A percentile compares a stretch with the other conserved stretches of the same genome.
phyloP scores from a whole-genome alignment of 2,888 invertebrate genomes.

The Lobophora halterata region DNA sequence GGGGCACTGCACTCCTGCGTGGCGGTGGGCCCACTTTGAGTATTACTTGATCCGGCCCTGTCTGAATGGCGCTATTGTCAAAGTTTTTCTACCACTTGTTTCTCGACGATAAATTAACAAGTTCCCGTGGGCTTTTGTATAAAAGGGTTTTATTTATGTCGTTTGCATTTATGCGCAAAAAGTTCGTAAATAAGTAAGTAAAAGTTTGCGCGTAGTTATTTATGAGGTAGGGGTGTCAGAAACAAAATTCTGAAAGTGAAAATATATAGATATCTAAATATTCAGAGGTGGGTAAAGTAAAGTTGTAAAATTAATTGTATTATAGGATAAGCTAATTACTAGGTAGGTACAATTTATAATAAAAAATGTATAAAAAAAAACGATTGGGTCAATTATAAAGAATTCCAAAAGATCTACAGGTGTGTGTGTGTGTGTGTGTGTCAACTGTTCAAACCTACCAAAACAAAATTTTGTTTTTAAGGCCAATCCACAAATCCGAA shows the following conservation, averaged over 20 bases:
- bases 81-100: slow-evolving; percentile 44
- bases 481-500: too few species aligned
- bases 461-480: not conserved
- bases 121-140: slow-evolving; percentile 39
- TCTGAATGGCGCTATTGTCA: slow-evolving; percentile 33
- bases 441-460: too few species aligned
- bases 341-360: too few species aligned
- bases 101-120: slow-evolving; percentile 50
- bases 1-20: too few species aligned
- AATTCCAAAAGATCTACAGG: too few species aligned
- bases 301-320: not conserved
- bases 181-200: slow-evolving; percentile 29
- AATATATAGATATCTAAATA: too few species aligned
- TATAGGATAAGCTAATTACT: too few species aligned
- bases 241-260: not conserved
- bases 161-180: slow-evolving; percentile 45
- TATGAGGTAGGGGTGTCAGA: slow-evolving; percentile 24
- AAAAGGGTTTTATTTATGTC: slow-evolving; percentile 39
- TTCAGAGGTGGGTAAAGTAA: not conserved
- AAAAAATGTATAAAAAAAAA: too few species aligned
- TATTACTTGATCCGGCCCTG: too few species aligned
- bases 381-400: too few species aligned
- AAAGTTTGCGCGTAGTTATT: slow-evolving; percentile 36
- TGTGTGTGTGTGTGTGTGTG: too few species aligned
- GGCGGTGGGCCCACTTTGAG: too few species aligned